A percentile compares a stretch with the other conserved stretches of the same genome.
Evolutionary conservation across 2,797 vertebrate species (phyloP).

Genomic region (Etheostoma nigrum): DNA sequence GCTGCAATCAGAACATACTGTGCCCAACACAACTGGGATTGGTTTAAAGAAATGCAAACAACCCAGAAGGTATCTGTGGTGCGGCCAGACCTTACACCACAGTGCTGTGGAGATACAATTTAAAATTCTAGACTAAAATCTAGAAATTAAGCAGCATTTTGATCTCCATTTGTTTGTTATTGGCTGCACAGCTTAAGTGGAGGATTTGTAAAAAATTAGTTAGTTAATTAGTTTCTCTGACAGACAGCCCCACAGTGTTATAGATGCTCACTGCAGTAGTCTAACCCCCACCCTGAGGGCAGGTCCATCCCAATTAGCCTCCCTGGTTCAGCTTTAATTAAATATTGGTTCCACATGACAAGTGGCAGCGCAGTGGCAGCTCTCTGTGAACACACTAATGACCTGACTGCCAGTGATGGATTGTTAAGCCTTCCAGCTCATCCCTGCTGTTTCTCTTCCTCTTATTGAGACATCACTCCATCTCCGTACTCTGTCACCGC

Average conservation of each 20-base stretch:
- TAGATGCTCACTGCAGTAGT: slow-evolving; percentile 39
- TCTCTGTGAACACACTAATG: slow-evolving; percentile 64
- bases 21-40: no score
- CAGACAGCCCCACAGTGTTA: slow-evolving; percentile 7
- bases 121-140: not conserved
- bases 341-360: slow-evolving; percentile 76
- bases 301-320: slow-evolving; percentile 71
- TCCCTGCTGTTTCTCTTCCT: slow-evolving; percentile 34
- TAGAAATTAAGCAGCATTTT: not conserved
- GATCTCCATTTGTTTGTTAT: not conserved
- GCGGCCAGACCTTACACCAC: no score
- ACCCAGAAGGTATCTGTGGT: no score
- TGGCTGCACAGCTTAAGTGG: not conserved
- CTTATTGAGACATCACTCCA: slow-evolving; percentile 25
- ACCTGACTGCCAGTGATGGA: slow-evolving; percentile 62
- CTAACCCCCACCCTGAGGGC: slow-evolving; percentile 46
- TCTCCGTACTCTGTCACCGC: slow-evolving; percentile 11
- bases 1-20: no score
- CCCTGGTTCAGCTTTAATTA: slow-evolving; percentile 74
- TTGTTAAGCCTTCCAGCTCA: slow-evolving; percentile 41
- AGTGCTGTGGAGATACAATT: no score
- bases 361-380: slow-evolving; percentile 50
- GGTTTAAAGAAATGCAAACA: no score
- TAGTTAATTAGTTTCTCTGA: slow-evolving; percentile 3
- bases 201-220: not conserved